These are phyloP conservation scores for Meloidogyne hapla DNA, from an alignment of 1,140 invertebrate species.

Conservation along the genomic window DNA sequence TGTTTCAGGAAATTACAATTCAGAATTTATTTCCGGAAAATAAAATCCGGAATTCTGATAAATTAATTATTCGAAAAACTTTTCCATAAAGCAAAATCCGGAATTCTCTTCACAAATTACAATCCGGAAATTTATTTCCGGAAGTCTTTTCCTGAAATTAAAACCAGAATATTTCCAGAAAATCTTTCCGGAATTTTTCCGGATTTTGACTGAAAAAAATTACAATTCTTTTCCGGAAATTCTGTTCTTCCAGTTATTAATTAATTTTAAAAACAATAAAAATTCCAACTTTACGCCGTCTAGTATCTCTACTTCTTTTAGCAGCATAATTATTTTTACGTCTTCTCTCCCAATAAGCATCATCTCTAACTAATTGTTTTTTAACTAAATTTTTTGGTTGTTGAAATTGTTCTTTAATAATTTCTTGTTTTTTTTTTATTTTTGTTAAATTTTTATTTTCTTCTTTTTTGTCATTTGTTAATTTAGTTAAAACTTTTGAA, in stretches of 20 bases:
- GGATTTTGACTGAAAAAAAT: too few species aligned
- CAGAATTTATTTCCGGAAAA: neutral
- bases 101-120: too few species aligned
- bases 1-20: too few species aligned
- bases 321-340: conserved; percentile 92
- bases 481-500: conserved; percentile 13
- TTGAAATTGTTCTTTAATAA: neutral
- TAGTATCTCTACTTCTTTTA: conserved; percentile 84
- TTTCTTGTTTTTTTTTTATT: neutral
- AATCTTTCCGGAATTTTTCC: too few species aligned
- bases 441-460: neutral
- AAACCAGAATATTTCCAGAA: too few species aligned
- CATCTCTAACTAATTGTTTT: conserved; percentile 70
- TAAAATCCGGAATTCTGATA: neutral
- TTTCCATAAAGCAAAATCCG: neutral
- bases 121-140: too few species aligned
- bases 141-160: too few species aligned
- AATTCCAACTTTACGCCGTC: conserved; percentile 73
- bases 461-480: conserved; percentile 1
- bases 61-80: neutral
- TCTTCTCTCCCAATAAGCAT: conserved; percentile 80
- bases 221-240: neutral
- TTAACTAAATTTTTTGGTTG: neutral
- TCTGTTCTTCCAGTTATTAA: neutral
- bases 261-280: neutral